Conservation (phyloP, 1,140 invertebrate species). For the Lordiphosa collinella region DNA sequence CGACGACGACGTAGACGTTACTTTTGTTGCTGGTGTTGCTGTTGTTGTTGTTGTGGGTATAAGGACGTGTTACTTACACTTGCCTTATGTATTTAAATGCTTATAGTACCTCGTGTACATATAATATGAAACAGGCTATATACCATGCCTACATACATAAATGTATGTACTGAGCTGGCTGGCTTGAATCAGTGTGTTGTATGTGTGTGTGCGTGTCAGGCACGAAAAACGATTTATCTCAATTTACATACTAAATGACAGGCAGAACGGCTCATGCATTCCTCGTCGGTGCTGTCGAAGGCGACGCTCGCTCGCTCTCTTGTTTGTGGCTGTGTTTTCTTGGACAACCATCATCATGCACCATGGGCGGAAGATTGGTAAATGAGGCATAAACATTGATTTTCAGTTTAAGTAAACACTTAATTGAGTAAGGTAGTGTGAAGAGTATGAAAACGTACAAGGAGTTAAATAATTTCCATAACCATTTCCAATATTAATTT, state of each 20-base stretch:
- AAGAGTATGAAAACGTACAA: constrained; percentile 33
- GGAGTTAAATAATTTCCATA: constrained; percentile 30
- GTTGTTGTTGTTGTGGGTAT: constrained; percentile 37
- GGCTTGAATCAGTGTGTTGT: constrained; percentile 7
- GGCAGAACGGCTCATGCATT: constrained; percentile 66
- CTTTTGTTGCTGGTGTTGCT: constrained; percentile 25
- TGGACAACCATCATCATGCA: constrained; percentile 21
- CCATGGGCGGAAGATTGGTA: constrained; percentile 54
- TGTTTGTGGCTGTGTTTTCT: constrained; percentile 12
- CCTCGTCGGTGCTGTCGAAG: constrained; percentile 45
- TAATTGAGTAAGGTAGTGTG: constrained; percentile 58
- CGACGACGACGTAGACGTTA: background rate
- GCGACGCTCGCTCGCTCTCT: constrained; percentile 12
- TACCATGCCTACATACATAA: constrained; percentile 31
- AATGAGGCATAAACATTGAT: constrained; percentile 66
- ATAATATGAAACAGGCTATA: constrained; percentile 25
- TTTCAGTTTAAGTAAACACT: constrained; percentile 68
- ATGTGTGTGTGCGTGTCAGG: constrained; percentile 54
- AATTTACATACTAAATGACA: constrained; percentile 78
- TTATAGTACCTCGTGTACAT: constrained; percentile 27
- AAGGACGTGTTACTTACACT: constrained; percentile 73
- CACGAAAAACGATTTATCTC: constrained; percentile 76
- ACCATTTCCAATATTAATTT: background rate
- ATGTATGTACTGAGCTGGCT: constrained; percentile 17
- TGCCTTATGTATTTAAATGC: constrained; percentile 61